These are phyloP conservation scores for Eumerus sabulonum DNA, from an alignment of 2,888 invertebrate species.

Conservation along the genomic window DNA sequence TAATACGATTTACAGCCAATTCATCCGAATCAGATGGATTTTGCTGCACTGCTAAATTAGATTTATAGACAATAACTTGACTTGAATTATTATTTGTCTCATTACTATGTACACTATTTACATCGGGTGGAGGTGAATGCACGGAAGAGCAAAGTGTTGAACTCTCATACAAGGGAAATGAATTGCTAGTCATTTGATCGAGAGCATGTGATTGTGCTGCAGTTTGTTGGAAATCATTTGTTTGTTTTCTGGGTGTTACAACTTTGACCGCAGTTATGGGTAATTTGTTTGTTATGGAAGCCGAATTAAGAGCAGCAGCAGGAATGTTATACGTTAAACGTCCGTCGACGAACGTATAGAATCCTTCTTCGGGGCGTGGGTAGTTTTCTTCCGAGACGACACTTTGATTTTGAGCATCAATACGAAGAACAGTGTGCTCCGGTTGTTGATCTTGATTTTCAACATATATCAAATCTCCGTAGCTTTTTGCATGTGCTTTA, in stretches of 20 bases:
- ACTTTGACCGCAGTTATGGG: constrained; percentile 53
- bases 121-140: constrained; percentile 73
- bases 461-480: constrained; percentile 83
- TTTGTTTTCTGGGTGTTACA: constrained; percentile 62
- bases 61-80: constrained; percentile 77
- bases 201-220: constrained; percentile 72
- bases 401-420: constrained; percentile 49
- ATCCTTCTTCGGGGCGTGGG: constrained; percentile 66
- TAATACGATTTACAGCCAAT: constrained; percentile 39
- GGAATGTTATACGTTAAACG: constrained; percentile 69
- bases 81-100: constrained; percentile 72
- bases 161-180: constrained; percentile 91
- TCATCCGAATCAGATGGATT: constrained; percentile 57
- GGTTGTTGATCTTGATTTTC: constrained; percentile 75
- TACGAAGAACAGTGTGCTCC: constrained; percentile 66
- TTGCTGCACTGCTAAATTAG: constrained; percentile 69
- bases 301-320: constrained; percentile 61
- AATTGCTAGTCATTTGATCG: constrained; percentile 86
- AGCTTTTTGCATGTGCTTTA: constrained; percentile 88
- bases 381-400: constrained; percentile 45
- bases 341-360: constrained; percentile 71
- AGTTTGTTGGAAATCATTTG: constrained; percentile 42
- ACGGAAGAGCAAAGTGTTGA: constrained; percentile 80
- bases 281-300: constrained; percentile 38
- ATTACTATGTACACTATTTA: constrained; percentile 72